phyloP scores from a whole-genome alignment of 1,140 invertebrate species.

The Nymphalis io region DNA sequence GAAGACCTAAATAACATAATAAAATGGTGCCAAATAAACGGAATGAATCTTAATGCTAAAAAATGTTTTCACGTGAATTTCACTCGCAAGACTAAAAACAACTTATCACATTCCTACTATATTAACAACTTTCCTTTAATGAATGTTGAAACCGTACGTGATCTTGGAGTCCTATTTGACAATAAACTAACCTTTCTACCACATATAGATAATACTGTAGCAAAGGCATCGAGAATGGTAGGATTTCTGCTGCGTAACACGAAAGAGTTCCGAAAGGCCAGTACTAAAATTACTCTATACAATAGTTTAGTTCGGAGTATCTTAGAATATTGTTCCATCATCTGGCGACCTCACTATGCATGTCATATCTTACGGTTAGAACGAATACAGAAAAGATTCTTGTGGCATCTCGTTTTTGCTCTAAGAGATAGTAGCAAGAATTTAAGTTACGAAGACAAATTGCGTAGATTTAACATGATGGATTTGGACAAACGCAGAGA shows the following conservation, averaged over 20 bases:
- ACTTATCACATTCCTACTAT: constrained; percentile 2
- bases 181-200: constrained; percentile 2
- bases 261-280: background rate
- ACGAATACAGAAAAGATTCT: constrained; percentile 6
- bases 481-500: constrained; percentile 5
- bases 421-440: background rate
- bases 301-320: constrained; percentile 6
- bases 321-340: constrained; percentile 1
- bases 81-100: constrained; percentile 7
- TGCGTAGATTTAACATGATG: constrained; percentile 4
- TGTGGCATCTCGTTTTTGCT: constrained; percentile 2
- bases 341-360: constrained; percentile 4
- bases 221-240: background rate
- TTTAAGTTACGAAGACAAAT: constrained; percentile 3
- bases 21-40: constrained; percentile 2
- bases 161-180: background rate
- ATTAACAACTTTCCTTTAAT: background rate
- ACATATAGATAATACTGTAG: constrained; percentile 8
- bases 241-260: constrained; percentile 1
- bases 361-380: constrained; percentile 4
- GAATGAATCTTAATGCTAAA: constrained; percentile 8
- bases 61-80: constrained; percentile 7
- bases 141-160: constrained; percentile 1
- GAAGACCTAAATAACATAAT: constrained; percentile 9
- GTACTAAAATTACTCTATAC: constrained; percentile 7